These are phyloP conservation scores for Gavia stellata DNA, from an alignment of 2,113 vertebrate species.

Conservation along the genomic window DNA sequence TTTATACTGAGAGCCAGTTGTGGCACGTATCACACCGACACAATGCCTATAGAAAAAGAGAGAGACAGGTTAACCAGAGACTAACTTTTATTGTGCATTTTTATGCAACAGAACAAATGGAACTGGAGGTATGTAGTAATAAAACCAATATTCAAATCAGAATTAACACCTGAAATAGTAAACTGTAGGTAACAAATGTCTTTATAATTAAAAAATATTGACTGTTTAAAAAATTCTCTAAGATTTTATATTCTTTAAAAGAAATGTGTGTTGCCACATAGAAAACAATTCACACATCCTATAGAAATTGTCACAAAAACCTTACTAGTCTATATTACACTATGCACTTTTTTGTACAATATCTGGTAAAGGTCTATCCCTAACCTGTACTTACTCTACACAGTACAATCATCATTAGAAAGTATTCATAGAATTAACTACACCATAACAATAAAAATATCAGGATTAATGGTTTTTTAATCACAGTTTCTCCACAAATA, in stretches of 20 bases:
- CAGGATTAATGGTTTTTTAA: slow-evolving; percentile 68
- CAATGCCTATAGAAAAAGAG: neutral
- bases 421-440: slow-evolving; percentile 75
- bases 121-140: slow-evolving; percentile 78
- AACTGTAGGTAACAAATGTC: slow-evolving; percentile 79
- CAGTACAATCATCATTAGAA: slow-evolving; percentile 76
- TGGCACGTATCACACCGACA: neutral
- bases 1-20: neutral
- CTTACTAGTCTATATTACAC: slow-evolving; percentile 77
- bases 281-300: slow-evolving; percentile 78
- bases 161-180: slow-evolving; percentile 73
- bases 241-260: slow-evolving; percentile 73
- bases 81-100: slow-evolving; percentile 79
- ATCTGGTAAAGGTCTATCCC: slow-evolving; percentile 65
- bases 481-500: slow-evolving; percentile 78
- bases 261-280: slow-evolving; percentile 75
- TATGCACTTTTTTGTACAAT: slow-evolving; percentile 72
- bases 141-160: slow-evolving; percentile 79
- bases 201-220: slow-evolving; percentile 80
- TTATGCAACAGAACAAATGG: slow-evolving; percentile 77
- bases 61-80: slow-evolving; percentile 53
- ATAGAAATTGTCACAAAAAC: slow-evolving; percentile 75
- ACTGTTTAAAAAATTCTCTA: slow-evolving; percentile 76
- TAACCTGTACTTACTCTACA: slow-evolving; percentile 72
- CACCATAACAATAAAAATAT: slow-evolving; percentile 80